These are phyloP conservation scores for Galerucella pusilla DNA, from an alignment of 2,888 invertebrate genomes.

Conservation along the genomic window DNA sequence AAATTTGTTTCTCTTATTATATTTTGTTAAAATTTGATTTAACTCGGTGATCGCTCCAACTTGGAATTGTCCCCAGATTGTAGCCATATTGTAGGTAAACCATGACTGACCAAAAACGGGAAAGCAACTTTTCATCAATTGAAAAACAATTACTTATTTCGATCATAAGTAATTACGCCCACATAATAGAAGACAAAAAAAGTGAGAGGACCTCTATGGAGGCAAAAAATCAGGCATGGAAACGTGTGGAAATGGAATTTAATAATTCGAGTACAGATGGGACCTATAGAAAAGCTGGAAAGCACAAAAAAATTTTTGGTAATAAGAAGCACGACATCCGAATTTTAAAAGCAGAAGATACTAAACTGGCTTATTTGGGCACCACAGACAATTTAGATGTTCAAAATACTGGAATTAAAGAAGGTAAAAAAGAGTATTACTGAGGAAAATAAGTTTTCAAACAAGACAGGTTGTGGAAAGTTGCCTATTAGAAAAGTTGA, in stretches of 20 bases:
- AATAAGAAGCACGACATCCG: background rate
- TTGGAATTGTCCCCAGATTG: no score
- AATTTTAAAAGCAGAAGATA: conserved; percentile 1
- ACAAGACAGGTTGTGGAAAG: background rate
- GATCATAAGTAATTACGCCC: background rate
- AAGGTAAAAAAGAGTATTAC: background rate
- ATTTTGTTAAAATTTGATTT: no score
- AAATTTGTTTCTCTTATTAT: no score
- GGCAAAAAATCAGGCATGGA: conserved; percentile 2
- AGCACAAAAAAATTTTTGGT: background rate
- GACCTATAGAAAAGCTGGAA: background rate
- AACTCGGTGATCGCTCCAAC: no score
- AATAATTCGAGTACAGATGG: conserved; percentile 6
- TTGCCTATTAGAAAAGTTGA: conserved; percentile 6
- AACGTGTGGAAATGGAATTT: conserved; percentile 6
- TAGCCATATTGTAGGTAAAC: no score
- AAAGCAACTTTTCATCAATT: no score
- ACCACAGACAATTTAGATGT: background rate
- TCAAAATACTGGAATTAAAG: background rate
- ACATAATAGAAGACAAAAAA: conserved; percentile 6
- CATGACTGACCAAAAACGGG: no score
- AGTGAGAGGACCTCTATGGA: conserved; percentile 4
- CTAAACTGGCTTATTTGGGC: background rate
- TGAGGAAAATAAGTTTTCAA: conserved; percentile 1
- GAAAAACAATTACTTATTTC: no score